Percentiles rank a stretch among this genome's conserved stretches.
Conservation (phyloP, 2,797 vertebrate genomes). For the Hippopotamyrus pictus region DNA sequence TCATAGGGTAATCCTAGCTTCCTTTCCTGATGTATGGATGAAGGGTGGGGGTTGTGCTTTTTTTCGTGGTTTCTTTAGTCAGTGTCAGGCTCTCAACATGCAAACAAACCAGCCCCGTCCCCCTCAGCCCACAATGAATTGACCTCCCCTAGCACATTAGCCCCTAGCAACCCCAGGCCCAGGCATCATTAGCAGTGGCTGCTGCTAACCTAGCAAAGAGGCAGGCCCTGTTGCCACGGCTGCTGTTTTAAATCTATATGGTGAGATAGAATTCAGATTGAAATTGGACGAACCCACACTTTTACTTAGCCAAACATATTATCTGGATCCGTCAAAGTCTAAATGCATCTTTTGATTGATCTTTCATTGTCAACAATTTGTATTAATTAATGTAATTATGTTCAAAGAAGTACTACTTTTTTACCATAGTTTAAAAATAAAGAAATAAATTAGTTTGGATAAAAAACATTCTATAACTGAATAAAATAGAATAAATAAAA, state of each 20-base stretch:
- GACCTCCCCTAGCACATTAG: not conserved
- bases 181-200: not conserved
- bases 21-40: not conserved
- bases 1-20: not conserved
- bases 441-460: not conserved
- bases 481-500: not conserved
- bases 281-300: not conserved
- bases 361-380: not conserved
- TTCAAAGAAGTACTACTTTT: not conserved
- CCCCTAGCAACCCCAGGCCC: not conserved
- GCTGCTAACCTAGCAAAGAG: conserved; percentile 17
- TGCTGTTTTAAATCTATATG: conserved; percentile 57
- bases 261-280: conserved; percentile 20
- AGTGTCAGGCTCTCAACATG: not conserved
- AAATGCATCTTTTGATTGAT: not conserved
- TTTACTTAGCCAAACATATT: not conserved
- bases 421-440: not conserved
- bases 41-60: not conserved
- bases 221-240: conserved; percentile 65
- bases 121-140: not conserved
- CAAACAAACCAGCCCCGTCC: not conserved
- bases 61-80: not conserved
- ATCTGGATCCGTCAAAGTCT: not conserved
- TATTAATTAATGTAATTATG: not conserved
- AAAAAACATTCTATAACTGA: not conserved